Conservation (phyloP, 2,888 invertebrate species). For the Psylliodes chrysocephalus region DNA sequence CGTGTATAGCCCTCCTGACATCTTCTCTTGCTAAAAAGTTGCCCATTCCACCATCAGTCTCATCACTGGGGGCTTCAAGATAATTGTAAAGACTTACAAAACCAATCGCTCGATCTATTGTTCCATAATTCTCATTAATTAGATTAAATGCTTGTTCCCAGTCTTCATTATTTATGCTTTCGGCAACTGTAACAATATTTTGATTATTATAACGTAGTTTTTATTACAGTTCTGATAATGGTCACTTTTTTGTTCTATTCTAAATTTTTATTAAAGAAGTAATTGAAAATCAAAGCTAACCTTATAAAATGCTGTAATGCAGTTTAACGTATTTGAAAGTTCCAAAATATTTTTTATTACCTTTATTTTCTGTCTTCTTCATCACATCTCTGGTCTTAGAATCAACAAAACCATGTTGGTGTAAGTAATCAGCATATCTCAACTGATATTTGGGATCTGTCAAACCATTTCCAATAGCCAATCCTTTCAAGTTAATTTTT, state of each 20-base stretch:
- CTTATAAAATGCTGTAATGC: no score
- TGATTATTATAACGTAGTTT: no score
- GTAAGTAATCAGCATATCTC: constrained; percentile 75
- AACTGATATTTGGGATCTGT: constrained; percentile 79
- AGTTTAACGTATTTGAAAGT: no score
- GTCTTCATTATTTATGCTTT: constrained; percentile 1
- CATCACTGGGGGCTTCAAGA: constrained; percentile 24
- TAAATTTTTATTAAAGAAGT: no score
- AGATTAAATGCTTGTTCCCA: constrained; percentile 18
- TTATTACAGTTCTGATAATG: no score
- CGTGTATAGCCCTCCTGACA: constrained; percentile 82
- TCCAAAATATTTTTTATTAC: no score
- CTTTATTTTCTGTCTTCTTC: no score
- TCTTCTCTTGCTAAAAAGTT: constrained; percentile 63
- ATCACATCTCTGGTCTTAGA: constrained; percentile 63
- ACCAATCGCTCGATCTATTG: background rate
- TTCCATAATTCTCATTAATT: constrained; percentile 2
- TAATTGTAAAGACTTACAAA: constrained; percentile 18
- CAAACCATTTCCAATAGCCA: constrained; percentile 80
- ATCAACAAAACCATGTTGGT: constrained; percentile 76
- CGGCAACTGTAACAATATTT: background rate
- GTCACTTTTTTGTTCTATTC: no score
- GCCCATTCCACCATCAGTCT: constrained; percentile 26
- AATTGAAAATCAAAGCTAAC: no score
- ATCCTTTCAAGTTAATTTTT: constrained; percentile 76